Evolutionary conservation across 2,113 vertebrate species (phyloP).

Genomic region (Trinectes maculatus): DNA sequence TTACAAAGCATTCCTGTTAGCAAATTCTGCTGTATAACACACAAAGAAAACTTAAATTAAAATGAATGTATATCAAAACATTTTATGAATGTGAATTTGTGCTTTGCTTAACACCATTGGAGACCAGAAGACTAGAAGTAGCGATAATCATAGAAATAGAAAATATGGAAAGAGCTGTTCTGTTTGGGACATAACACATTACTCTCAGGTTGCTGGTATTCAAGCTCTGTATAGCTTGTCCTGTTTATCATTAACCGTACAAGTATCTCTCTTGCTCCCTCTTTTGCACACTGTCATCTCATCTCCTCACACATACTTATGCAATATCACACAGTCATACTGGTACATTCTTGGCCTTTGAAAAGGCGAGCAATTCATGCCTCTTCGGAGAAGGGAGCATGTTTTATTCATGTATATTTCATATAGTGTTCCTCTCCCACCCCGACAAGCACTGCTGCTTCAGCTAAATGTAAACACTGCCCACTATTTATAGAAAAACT

Average conservation of each 20-base stretch:
- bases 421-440: slow-evolving; percentile 47
- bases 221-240: neutral
- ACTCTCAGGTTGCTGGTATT: neutral
- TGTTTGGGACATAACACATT: neutral
- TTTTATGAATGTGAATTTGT: no score
- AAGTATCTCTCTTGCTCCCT: neutral
- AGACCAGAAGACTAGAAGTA: neutral
- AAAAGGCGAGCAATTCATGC: slow-evolving; percentile 32
- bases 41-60: neutral
- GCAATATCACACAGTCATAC: slow-evolving; percentile 1
- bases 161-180: neutral
- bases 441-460: slow-evolving; percentile 2
- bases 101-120: neutral
- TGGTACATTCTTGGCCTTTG: slow-evolving; percentile 16
- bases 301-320: slow-evolving; percentile 21
- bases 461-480: slow-evolving; percentile 58
- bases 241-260: neutral
- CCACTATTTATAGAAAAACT: slow-evolving; percentile 62
- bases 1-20: neutral
- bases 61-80: no score
- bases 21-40: neutral
- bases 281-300: neutral
- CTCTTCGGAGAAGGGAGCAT: slow-evolving; percentile 36
- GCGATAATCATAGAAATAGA: neutral
- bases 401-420: slow-evolving; percentile 62